Evolutionary conservation across 35 echinoderm and acorn worm genomes (phyloP), one percentile per base, ranked within the genome.

Genomic region (Apostichopus parvimensis): DNA sequence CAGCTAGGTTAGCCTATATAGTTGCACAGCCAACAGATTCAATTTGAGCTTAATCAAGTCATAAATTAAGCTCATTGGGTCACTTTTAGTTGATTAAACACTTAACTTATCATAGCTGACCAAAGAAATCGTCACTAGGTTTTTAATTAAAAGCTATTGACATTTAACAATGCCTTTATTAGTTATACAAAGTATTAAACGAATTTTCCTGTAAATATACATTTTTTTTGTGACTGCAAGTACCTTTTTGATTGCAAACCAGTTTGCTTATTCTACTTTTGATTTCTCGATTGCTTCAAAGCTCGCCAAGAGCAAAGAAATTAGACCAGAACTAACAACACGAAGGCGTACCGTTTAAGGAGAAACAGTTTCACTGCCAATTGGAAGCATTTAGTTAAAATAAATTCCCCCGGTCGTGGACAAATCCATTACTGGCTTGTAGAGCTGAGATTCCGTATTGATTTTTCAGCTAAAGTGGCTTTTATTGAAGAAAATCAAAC

Each of bases 341-440:
- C 9, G 17, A 15, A 59, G 54, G 15, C 57, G 56, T n/a, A 58
- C 54, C 9, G 78, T 80, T 11, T 21, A 84, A 84, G n/a, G 56
- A 22, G 81, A 84, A 84, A 84, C 81, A 56, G 20, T 56, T 84
- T 58, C 14, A 58, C 12, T 20, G 54, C 4, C 81, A 84, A 84
- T 84, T 58, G 81, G 81, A 84, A 84, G 81, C 81, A 57, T 56
- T 84, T 84, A 84, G 57, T 84, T 26, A 58, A 56, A 84, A 84
- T 57, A 20, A 25, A 62, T 55, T 84, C 54, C 55, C 55, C 12
- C 55, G 81, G 20, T 84, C 57, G 53, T 84, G 55, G 23, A 84
- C 81, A 21, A 59, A 58, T 58, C 56, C 54, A 84, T 84, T 84
- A 84, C 52, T 14, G 54, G 81, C 81, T 21, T 60, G 81, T 84